Percentiles rank a stretch among this genome's conserved stretches.
These are phyloP conservation scores for Limnephilus rhombicus DNA, from an alignment of 2,888 invertebrate genomes.

Conservation along the genomic window DNA sequence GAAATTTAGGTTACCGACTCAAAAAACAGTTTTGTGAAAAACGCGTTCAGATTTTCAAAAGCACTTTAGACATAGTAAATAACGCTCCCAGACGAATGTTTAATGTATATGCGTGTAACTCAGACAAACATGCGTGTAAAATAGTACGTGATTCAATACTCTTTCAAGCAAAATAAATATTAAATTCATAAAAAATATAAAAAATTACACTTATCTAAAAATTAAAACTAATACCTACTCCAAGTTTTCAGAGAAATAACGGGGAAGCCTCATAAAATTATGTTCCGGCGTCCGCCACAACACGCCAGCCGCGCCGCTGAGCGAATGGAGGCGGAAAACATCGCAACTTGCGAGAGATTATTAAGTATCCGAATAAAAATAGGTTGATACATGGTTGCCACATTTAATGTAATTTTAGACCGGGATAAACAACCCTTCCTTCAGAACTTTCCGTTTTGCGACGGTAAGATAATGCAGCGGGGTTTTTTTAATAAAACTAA, in stretches of 20 bases:
- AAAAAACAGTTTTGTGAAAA: no score
- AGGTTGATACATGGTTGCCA: background rate
- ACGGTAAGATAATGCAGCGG: background rate
- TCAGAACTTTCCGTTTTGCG: background rate
- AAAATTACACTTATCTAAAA: background rate
- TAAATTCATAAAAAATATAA: background rate
- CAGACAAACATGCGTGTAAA: background rate
- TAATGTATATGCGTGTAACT: no score
- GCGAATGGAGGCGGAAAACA: constrained; percentile 44
- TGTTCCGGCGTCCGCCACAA: background rate
- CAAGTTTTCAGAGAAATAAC: constrained; percentile 11
- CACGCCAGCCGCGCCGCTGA: background rate
- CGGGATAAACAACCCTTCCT: background rate
- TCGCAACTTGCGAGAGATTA: constrained; percentile 58
- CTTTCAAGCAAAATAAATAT: background rate
- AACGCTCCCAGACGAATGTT: no score
- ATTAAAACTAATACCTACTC: background rate
- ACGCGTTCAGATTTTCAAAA: no score
- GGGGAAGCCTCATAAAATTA: constrained; percentile 17
- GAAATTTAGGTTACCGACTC: no score
- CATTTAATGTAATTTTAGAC: background rate
- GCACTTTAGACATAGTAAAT: no score
- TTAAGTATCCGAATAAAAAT: constrained; percentile 60
- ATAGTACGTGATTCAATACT: background rate
- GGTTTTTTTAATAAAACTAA: no score